A percentile compares a stretch with the other conserved stretches of the same genome.
phyloP scores from a whole-genome alignment of 1,140 invertebrate genomes.

The Dufourea novaeangliae region DNA sequence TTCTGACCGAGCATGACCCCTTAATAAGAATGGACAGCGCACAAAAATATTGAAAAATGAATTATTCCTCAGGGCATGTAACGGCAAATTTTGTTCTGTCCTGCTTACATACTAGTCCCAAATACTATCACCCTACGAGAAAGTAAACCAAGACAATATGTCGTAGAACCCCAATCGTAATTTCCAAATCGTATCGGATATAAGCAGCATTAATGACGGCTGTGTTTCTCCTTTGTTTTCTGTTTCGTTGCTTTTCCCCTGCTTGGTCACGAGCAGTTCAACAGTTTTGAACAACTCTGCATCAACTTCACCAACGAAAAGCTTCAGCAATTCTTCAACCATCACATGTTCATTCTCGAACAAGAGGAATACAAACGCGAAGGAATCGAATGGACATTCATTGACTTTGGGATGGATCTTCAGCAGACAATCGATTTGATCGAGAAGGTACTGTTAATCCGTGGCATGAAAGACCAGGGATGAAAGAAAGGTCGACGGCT shows the following conservation, averaged over 20 bases:
- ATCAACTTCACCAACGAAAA: slow-evolving; percentile 91
- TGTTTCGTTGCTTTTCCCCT: slow-evolving; percentile 55
- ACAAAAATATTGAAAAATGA: neutral
- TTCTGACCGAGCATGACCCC: too few species aligned
- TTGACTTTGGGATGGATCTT: slow-evolving; percentile 90
- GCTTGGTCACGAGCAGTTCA: slow-evolving; percentile 76
- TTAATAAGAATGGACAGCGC: too few species aligned
- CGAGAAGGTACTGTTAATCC: slow-evolving; percentile 84
- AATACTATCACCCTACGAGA: too few species aligned
- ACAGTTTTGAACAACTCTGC: slow-evolving; percentile 83
- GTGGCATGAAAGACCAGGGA: slow-evolving; percentile 26
- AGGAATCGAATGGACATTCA: slow-evolving; percentile 88
- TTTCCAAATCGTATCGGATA: neutral
- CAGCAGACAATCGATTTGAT: slow-evolving; percentile 88
- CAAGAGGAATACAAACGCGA: slow-evolving; percentile 88
- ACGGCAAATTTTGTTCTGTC: neutral
- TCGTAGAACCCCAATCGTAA: neutral
- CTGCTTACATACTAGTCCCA: neutral
- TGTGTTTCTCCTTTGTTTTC: slow-evolving; percentile 74
- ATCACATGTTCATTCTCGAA: slow-evolving; percentile 89
- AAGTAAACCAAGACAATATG: neutral
- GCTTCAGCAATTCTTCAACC: slow-evolving; percentile 89
- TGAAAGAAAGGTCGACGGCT: slow-evolving; percentile 27
- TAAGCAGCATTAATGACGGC: slow-evolving; percentile 73
- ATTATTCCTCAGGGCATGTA: slow-evolving; percentile 2